Base-by-base conservation (phyloP, 1,140 invertebrate genomes). In the Oryctes rhinoceros region DNA sequence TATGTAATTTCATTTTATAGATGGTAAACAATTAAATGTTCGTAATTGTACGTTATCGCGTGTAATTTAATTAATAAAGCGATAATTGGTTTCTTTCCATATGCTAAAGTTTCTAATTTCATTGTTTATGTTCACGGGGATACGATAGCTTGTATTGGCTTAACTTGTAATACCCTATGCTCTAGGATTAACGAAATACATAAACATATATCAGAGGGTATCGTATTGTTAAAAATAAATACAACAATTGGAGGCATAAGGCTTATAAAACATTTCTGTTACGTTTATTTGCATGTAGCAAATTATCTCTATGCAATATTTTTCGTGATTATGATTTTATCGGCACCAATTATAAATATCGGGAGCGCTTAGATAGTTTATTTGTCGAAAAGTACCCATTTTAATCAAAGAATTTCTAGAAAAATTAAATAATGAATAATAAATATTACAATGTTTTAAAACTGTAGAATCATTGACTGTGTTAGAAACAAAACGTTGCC, bases 401-500 rank as follows among this genome's bases (percentile, higher is more conserved):
- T 4, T 5, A 5, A 10, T 44, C 39, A 44, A 44, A 44, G 39
- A 44, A 44, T 44, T 44, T 20, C 15, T n/a, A 20, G 7, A 20
- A 62, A 20, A 62, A 62, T 62, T 62, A 62, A 20, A 62, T 67
- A 67, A 67, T 18, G 65, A 18, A 67, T 30, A 67, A 67, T 30
- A 67, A 35, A 67, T 53, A 53, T 53, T 53, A 53, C 49, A 10
- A 53, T 53, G 49, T 18, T 53, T 53, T 53, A 67, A 67, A 67
- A 67, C 18, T 35, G 65, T 67, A 67, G 30, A 67, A 24, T 67
- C 65, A 67, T 24, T 24, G 65, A 67, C 65, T 67, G 65, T 30
- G n/a, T 67, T 67, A 24, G 65, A 67, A 67, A 67, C 65, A 67
- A 67, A 67, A 67, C 65, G 65, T 67, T 9, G 65, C 30, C 65